phyloP scores from a whole-genome alignment of 1,140 invertebrate species.

The Drosophila serrata region DNA sequence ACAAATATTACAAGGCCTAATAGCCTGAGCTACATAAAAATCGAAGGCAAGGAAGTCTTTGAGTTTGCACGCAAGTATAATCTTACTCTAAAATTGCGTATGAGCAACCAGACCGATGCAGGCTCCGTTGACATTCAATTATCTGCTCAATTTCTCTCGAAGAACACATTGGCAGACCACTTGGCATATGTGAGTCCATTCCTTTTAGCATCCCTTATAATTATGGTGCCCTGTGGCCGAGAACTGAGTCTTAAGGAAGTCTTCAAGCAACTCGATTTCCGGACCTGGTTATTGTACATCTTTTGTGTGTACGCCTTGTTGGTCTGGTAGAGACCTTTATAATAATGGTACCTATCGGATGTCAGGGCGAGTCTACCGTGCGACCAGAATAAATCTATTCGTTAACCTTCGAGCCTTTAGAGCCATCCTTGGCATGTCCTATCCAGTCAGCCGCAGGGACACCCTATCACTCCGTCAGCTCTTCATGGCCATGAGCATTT shows the following conservation, averaged over 20 bases:
- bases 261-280: not conserved
- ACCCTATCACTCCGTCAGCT: conserved; percentile 22
- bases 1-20: not conserved
- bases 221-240: not conserved
- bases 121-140: not conserved
- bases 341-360: not conserved
- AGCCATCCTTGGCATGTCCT: conserved; percentile 34
- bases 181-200: no score
- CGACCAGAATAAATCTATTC: not conserved
- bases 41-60: not conserved
- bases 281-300: not conserved
- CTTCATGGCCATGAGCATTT: conserved; percentile 47
- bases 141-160: not conserved
- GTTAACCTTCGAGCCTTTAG: conserved; percentile 38
- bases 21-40: no score
- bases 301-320: not conserved
- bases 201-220: not conserved
- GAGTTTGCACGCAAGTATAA: conserved; percentile 2
- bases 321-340: conserved; percentile 25
- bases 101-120: not conserved
- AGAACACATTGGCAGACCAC: not conserved
- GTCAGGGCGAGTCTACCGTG: not conserved
- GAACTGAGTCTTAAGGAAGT: not conserved
- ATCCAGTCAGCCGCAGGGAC: not conserved
- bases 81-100: not conserved